Evolutionary conservation across 2,797 vertebrate genomes (phyloP).

Genomic region (Lepilemur septentrionalis): DNA sequence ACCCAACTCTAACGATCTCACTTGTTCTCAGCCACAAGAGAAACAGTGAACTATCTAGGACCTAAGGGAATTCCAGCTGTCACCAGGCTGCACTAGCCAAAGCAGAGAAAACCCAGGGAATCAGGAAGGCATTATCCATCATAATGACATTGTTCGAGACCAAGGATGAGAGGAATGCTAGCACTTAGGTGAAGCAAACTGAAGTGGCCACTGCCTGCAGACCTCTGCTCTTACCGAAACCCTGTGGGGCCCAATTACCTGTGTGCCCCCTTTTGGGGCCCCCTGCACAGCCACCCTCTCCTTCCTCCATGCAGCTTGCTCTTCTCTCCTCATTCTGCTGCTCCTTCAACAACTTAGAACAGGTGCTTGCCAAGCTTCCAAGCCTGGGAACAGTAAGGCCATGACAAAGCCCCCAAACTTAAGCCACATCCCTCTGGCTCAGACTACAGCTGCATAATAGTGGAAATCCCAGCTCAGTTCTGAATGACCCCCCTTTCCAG

Average conservation of each 20-base stretch:
- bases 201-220: not conserved
- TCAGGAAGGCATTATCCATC: constrained; percentile 33
- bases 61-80: constrained; percentile 65
- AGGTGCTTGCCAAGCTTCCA: not conserved
- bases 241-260: not conserved
- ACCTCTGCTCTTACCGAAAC: not conserved
- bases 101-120: constrained; percentile 60
- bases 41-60: constrained; percentile 51
- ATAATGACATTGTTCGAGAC: not conserved
- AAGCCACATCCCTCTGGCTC: not conserved
- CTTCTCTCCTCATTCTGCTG: not conserved
- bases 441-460: not conserved
- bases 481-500: not conserved
- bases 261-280: not conserved
- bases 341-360: not conserved
- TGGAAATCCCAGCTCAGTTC: not conserved
- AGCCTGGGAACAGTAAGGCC: not conserved
- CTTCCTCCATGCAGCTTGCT: not conserved
- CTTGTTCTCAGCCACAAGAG: constrained; percentile 15
- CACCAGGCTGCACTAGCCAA: constrained; percentile 26
- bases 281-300: not conserved
- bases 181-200: not conserved
- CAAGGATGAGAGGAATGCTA: not conserved
- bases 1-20: constrained; percentile 22
- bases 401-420: not conserved